Conservation (phyloP, 1,140 invertebrate genomes). For the Hydropsyche tenuis region DNA sequence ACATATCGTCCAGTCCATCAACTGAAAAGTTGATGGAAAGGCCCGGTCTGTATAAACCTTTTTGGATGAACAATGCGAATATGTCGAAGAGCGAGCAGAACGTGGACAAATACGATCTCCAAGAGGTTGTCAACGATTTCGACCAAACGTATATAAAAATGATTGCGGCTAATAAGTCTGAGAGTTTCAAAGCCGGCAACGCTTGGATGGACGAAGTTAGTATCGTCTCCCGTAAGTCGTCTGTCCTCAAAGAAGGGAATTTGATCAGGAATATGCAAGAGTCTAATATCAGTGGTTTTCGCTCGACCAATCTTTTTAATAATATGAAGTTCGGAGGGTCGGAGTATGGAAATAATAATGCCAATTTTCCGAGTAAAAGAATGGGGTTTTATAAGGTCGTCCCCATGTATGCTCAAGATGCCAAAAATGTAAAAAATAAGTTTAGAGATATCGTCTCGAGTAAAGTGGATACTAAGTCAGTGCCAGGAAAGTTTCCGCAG, state of each 20-base stretch:
- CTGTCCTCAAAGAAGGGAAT: not conserved
- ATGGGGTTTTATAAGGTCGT: not conserved
- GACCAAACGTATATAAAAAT: not conserved
- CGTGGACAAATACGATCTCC: not conserved
- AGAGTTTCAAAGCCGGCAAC: not conserved
- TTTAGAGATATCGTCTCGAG: conserved; percentile 40
- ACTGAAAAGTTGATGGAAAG: conserved; percentile 4
- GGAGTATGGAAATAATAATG: not conserved
- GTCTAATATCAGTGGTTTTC: not conserved
- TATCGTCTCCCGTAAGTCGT: not conserved
- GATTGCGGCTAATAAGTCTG: not conserved
- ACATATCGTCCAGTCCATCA: not conserved
- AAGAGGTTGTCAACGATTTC: not conserved
- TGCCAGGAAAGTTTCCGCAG: not conserved
- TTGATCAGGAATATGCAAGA: not conserved
- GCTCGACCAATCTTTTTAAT: not conserved
- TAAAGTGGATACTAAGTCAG: conserved; percentile 15
- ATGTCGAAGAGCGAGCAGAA: conserved; percentile 35
- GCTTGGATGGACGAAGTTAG: conserved; percentile 7
- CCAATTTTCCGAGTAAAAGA: conserved; percentile 3
- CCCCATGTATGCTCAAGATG: conserved; percentile 43
- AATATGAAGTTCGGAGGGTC: not conserved
- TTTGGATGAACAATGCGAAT: conserved; percentile 39
- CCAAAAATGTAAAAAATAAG: conserved; percentile 34
- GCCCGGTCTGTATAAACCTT: conserved; percentile 35